These are phyloP conservation scores for Myiozetetes cayanensis DNA, from an alignment of 2,113 vertebrate species.

Conservation along the genomic window DNA sequence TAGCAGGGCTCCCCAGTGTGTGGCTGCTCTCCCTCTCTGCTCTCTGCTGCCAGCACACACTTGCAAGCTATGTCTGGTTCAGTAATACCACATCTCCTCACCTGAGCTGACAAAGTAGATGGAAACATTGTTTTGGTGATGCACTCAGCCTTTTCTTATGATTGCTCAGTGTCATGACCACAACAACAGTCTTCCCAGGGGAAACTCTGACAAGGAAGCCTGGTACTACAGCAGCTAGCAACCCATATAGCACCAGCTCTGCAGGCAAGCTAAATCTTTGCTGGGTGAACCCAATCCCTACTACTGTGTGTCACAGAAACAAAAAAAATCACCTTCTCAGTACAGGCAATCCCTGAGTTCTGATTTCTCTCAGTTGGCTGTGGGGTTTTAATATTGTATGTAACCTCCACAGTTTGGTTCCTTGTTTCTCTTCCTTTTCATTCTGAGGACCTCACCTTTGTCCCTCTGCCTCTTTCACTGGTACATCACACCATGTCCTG, in stretches of 20 bases:
- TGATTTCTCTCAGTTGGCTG: not conserved
- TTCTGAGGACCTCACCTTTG: not conserved
- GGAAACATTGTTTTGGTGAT: not conserved
- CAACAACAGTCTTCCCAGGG: not conserved
- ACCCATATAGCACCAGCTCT: accelerated
- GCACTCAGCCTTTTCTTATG: not conserved
- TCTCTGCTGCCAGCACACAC: not conserved
- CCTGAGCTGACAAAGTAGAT: not conserved
- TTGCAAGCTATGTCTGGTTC: not conserved
- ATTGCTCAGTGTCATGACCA: not conserved
- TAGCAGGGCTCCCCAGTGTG: accelerated
- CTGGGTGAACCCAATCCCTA: not conserved
- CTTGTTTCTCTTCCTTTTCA: not conserved
- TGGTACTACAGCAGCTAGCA: not conserved
- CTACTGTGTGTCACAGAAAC: not conserved
- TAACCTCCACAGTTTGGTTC: not conserved
- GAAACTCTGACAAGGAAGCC: not conserved
- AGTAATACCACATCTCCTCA: accelerated
- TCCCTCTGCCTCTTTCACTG: not conserved
- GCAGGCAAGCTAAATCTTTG: not conserved
- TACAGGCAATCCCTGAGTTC: not conserved
- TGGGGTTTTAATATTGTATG: not conserved
- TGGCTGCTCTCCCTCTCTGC: not conserved
- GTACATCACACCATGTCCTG: not conserved
- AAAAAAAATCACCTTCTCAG: not conserved